phyloP scores from a whole-genome alignment of 2,888 invertebrate species.

The Magallana nippona region DNA sequence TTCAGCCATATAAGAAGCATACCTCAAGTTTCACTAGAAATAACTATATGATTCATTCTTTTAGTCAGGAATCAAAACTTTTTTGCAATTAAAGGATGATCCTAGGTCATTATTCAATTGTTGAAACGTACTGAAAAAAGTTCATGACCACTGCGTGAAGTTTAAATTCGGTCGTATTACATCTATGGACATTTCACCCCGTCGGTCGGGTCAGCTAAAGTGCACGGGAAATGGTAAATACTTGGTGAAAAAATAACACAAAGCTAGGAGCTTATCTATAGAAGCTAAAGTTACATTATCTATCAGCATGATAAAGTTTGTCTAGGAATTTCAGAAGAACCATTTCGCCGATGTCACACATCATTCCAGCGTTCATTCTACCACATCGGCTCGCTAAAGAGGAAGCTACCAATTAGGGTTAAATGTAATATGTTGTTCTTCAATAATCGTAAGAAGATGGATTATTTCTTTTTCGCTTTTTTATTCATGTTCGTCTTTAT shows the following conservation, averaged over 20 bases:
- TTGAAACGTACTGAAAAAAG: conserved; percentile 42
- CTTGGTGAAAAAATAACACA: conserved; percentile 17
- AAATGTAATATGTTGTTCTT: conserved; percentile 27
- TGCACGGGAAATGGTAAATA: conserved; percentile 39
- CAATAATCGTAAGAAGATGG: neutral
- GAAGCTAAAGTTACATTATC: conserved; percentile 15
- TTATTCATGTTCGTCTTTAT: conserved; percentile 5
- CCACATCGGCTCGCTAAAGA: conserved; percentile 1
- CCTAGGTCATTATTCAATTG: conserved; percentile 40
- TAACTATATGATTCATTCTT: conserved; percentile 20
- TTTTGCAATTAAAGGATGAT: conserved; percentile 29
- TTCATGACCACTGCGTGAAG: conserved; percentile 39
- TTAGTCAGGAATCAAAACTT: conserved; percentile 14
- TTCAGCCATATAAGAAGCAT: neutral
- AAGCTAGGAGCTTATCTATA: conserved; percentile 27
- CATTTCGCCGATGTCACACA: conserved; percentile 5
- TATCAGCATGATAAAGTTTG: conserved; percentile 22
- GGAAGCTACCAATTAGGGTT: conserved; percentile 12
- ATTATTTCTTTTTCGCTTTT: neutral
- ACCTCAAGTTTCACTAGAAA: conserved; percentile 16
- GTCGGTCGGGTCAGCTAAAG: conserved; percentile 37
- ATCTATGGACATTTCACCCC: conserved; percentile 34
- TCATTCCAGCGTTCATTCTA: neutral
- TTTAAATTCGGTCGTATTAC: conserved; percentile 36
- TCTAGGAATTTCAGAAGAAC: conserved; percentile 20